A percentile compares a stretch with the other conserved stretches of the same genome.
These are phyloP conservation scores for Crypturellus undulatus DNA, from an alignment of 2,113 vertebrate species.

Conservation along the genomic window DNA sequence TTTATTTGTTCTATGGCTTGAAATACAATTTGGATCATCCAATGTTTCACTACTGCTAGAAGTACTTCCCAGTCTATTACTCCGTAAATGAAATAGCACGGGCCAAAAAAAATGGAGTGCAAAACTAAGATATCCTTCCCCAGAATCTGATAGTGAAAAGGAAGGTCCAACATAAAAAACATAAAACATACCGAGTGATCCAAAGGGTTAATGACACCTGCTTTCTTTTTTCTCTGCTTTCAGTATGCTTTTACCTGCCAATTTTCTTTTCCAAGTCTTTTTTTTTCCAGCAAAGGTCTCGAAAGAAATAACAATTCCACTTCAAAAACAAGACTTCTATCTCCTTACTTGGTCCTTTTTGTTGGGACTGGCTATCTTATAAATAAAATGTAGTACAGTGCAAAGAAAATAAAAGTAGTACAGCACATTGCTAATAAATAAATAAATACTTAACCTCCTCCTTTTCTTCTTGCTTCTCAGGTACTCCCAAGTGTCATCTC, in stretches of 20 bases:
- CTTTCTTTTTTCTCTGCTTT: background rate
- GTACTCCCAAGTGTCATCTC: background rate
- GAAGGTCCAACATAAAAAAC: background rate
- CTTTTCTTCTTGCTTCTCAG: background rate
- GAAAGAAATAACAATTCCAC: background rate
- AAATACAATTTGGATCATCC: background rate
- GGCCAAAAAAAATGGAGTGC: background rate
- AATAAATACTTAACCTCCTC: background rate
- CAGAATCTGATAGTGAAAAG: background rate
- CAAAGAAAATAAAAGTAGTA: background rate
- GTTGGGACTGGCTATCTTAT: background rate
- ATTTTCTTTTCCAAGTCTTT: background rate
- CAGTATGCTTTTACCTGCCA: background rate
- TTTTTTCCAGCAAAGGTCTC: background rate
- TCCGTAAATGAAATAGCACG: background rate
- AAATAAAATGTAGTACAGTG: background rate
- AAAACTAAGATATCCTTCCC: background rate
- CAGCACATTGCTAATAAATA: background rate
- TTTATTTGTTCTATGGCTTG: background rate
- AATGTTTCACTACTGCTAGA: background rate
- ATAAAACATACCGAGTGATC: background rate
- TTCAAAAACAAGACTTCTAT: rapidly evolving
- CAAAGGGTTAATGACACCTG: rapidly evolving
- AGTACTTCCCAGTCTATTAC: background rate
- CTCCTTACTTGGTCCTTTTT: background rate